phyloP scores from a whole-genome alignment of 2,888 invertebrate genomes.

The Polietes domitor region DNA sequence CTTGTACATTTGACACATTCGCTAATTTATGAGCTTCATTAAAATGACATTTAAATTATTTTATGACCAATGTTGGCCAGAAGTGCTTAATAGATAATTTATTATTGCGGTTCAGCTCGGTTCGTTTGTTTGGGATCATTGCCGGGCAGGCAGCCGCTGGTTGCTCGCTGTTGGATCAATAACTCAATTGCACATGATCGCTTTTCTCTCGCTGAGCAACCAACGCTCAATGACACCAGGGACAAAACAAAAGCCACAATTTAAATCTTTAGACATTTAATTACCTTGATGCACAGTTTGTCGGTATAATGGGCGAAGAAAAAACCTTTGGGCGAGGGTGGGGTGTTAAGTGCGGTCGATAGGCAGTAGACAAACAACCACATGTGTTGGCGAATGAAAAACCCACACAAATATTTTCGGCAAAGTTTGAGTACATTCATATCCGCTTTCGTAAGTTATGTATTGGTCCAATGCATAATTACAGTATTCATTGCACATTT shows the following conservation, averaged over 20 bases:
- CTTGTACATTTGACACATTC: constrained; percentile 65
- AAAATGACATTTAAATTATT: constrained; percentile 69
- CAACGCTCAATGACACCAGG: background rate
- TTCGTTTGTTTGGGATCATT: constrained; percentile 8
- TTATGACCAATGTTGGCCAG: constrained; percentile 66
- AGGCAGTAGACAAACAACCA: too few species aligned
- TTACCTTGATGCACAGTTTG: constrained; percentile 21
- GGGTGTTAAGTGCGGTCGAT: too few species aligned
- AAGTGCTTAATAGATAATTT: constrained; percentile 67
- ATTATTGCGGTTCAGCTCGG: constrained; percentile 53
- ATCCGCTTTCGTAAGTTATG: too few species aligned
- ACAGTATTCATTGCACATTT: too few species aligned
- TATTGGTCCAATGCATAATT: too few species aligned
- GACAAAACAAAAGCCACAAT: constrained; percentile 20
- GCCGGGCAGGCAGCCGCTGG: background rate
- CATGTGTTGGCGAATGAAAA: too few species aligned
- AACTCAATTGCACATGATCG: constrained; percentile 53
- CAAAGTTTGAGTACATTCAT: too few species aligned
- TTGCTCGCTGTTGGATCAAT: constrained; percentile 40
- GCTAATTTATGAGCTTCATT: constrained; percentile 69
- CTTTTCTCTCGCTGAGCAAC: constrained; percentile 30
- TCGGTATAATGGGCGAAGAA: too few species aligned
- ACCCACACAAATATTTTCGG: too few species aligned
- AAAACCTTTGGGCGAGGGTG: too few species aligned
- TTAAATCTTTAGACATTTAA: constrained; percentile 29